A percentile compares a stretch with the other conserved stretches of the same genome.
Conservation (phyloP, 2,888 invertebrate genomes). For the Boloria euphrosyne region DNA sequence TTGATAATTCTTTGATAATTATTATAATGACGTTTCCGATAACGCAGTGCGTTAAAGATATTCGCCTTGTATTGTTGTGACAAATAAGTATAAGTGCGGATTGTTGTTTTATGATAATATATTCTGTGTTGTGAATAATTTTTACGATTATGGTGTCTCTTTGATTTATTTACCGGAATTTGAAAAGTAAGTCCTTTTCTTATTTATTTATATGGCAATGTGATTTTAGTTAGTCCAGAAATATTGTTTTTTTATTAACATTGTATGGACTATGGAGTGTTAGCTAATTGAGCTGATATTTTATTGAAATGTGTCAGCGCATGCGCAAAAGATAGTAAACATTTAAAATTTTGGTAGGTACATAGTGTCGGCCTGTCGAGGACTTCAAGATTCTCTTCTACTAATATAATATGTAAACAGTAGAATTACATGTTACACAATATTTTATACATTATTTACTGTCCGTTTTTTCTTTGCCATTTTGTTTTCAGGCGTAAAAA, state of each 20-base stretch:
- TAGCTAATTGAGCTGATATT: no score
- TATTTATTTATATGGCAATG: neutral
- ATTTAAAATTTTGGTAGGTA: no score
- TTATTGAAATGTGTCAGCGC: no score
- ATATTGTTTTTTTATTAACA: neutral
- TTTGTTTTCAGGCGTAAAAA: no score
- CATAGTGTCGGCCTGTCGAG: no score
- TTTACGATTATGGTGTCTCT: conserved; percentile 4
- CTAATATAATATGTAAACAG: no score
- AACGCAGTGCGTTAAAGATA: conserved; percentile 39
- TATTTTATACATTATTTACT: no score
- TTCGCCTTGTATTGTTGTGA: conserved; percentile 34
- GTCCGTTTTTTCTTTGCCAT: no score
- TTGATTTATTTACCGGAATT: conserved; percentile 1
- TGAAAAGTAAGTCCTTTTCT: conserved; percentile 6
- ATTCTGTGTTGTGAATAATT: conserved; percentile 21
- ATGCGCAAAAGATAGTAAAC: no score
- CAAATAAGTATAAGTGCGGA: conserved; percentile 32
- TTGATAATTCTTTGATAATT: conserved; percentile 43
- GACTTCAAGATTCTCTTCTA: no score
- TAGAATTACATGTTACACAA: no score
- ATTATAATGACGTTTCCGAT: conserved; percentile 45
- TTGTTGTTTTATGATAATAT: conserved; percentile 30
- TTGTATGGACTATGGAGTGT: neutral
- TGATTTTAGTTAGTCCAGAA: neutral